These are phyloP conservation scores for Beris morrisii DNA, from an alignment of 2,888 invertebrate genomes.

Conservation along the genomic window DNA sequence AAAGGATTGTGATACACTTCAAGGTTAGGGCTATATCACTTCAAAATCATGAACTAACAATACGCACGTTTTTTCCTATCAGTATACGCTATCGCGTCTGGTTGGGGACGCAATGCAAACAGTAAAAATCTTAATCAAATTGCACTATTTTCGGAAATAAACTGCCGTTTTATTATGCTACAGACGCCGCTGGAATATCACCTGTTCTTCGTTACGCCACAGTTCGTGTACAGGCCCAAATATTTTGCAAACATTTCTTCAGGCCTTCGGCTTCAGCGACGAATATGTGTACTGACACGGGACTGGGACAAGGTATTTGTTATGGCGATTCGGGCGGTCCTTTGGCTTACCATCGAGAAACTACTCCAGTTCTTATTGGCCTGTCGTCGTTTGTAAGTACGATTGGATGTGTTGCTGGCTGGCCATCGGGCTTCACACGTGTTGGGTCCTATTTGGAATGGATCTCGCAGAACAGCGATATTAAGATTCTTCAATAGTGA, in stretches of 20 bases:
- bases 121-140: conserved; percentile 37
- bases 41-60: too few species aligned
- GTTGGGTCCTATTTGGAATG: conserved; percentile 48
- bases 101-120: conserved; percentile 49
- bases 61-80: too few species aligned
- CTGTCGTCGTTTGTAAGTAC: conserved; percentile 48
- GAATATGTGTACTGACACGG: conserved; percentile 44
- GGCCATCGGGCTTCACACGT: conserved; percentile 48
- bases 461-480: conserved; percentile 43
- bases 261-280: neutral
- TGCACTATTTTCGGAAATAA: neutral
- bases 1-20: too few species aligned
- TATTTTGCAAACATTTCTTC: conserved; percentile 46
- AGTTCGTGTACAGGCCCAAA: conserved; percentile 52
- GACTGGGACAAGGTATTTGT: conserved; percentile 45
- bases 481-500: neutral
- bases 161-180: neutral
- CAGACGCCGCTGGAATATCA: conserved; percentile 41
- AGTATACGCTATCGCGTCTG: conserved; percentile 45
- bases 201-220: conserved; percentile 54
- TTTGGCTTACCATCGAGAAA: conserved; percentile 41
- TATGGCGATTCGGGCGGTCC: conserved; percentile 53
- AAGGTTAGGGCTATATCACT: too few species aligned
- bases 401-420: conserved; percentile 47
- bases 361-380: conserved; percentile 44